phyloP scores from a whole-genome alignment of 2,113 vertebrate species.

The Forbesichthys papilliferus region DNA sequence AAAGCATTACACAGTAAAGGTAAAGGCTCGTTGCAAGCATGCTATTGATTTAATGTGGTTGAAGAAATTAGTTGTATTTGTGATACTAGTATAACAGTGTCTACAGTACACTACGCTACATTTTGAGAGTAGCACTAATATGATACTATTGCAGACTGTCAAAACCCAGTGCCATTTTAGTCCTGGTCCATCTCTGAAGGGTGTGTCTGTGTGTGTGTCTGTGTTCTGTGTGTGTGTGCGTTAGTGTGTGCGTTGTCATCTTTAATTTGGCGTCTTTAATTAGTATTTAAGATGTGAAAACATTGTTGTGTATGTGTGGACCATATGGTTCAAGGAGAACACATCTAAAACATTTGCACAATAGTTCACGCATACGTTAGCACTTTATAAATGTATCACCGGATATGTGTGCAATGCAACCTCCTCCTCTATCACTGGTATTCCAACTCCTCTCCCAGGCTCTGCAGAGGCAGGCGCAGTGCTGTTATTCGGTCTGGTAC shows the following conservation, averaged over 20 bases:
- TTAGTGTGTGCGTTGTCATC: neutral
- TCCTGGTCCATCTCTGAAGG: too few relatives aligned
- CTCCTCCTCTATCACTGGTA: constrained; percentile 44
- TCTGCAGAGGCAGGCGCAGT: constrained; percentile 69
- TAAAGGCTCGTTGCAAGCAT: too few relatives aligned
- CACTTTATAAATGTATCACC: constrained; percentile 14
- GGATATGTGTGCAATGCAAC: constrained; percentile 27
- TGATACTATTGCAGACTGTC: too few relatives aligned
- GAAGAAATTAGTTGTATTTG: too few relatives aligned
- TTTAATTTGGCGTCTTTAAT: neutral
- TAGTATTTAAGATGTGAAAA: neutral
- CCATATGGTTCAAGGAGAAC: neutral
- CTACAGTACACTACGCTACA: too few relatives aligned
- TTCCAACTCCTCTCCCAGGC: constrained; percentile 42
- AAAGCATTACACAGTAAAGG: too few relatives aligned
- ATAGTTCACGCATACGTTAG: constrained; percentile 4
- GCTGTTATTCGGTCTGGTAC: constrained; percentile 61
- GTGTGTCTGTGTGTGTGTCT: neutral
- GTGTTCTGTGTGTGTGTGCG: neutral
- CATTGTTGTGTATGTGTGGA: neutral
- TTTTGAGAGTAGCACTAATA: too few relatives aligned
- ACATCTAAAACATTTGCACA: neutral
- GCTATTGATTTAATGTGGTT: too few relatives aligned
- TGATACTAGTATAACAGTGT: too few relatives aligned
- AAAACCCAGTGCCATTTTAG: too few relatives aligned